Base-by-base conservation (phyloP, 2,797 vertebrate species). In the Otus scops region DNA sequence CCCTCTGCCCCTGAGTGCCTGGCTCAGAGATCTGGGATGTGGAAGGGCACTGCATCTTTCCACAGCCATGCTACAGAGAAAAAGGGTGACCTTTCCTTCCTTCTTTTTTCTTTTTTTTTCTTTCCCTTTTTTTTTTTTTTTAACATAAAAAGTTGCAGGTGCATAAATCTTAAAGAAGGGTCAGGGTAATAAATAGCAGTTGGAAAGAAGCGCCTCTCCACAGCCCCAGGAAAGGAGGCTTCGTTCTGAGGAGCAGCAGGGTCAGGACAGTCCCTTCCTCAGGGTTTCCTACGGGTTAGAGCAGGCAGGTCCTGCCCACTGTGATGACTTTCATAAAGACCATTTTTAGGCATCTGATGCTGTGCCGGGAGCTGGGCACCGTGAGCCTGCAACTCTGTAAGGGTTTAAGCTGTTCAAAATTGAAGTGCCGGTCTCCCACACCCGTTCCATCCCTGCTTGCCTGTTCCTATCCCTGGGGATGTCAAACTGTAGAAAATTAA, bases 311-410 rank as follows among this genome's bases (percentile, higher is more conserved):
- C 56, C 47, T 95, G 32, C 50, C 23, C 15, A 2, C 22, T 21
- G 7, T 23, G 38, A 14, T 36, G 59, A 5, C 8, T 69, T 79
- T 89, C 16, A 13, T 20, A 20, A 89, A 77, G 41, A 59, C 32
- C 43, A 22, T 39, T 94, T 93, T 92, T 23, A 85, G 71, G n/a
- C 43, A 87, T 30, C 54, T 36, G 57, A 32, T 26, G 18, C 34
- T 57, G 53, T 21, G 30, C 53, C 1, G 7, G n/a, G 53, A 82
- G 45, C 10, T 0, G 0, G 74, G 34, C 16, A 51, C 39, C 15
- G 30, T 10, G n/a, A 79, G 24, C n/a, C n/a, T 67, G 27, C 22
- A 24, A 28, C 5, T 3, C 54, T 0, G 0, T 15, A 23, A 69
- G 5, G 10, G 12, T 85, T 96, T 83, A 51, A 89, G 32, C 15